Evolutionary conservation across 2,888 invertebrate genomes (phyloP), one percentile per base, ranked within the genome.

Genomic region (Rhopalosiphum nymphaeae): DNA sequence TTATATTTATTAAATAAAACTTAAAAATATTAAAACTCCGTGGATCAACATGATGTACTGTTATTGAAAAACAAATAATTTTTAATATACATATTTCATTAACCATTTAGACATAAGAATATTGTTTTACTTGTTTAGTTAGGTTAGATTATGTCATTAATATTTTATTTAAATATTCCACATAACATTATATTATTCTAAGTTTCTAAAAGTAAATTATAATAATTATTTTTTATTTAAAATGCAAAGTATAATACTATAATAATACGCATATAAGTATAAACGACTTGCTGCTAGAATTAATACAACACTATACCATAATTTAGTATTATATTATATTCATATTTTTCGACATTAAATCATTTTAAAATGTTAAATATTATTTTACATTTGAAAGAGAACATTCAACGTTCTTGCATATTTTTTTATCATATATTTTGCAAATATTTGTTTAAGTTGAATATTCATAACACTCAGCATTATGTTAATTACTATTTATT

Each of bases 401-500:
- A 57, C 78, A 42, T 84, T 84, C 44, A 36, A 36, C 36, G 46
- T 44, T 86, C n/a, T 86, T 46, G 57, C 85, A 36, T 86, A 44
- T 56, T 78, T 49, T 91, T 36, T 91, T 91, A 91, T 84, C 36
- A 78, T 49, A 61, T 89, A 61, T 44, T 89, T 26, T 25, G 67
- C 84, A 89, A 93, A 89, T 84, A 89, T 93, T 89, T 78, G 49
- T 56, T 84, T n/a, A 29, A 56, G n/a, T 89, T 84, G 78, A 78
- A 93, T 84, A 92, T 92, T 92, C 88, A 88, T 88, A 88, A 49
- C 49, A 88, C 57, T 91, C 56, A n/a, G 44, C 61, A 36, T 44
- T 89, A 93, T 93, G 93, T 56, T 56, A 93, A 93, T 93, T 16
- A 21, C 42, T 78, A 78, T n/a, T 13, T 53, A 57, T 88, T 92